phyloP scores from a whole-genome alignment of 2,113 vertebrate species.

The Albula goreensis region DNA sequence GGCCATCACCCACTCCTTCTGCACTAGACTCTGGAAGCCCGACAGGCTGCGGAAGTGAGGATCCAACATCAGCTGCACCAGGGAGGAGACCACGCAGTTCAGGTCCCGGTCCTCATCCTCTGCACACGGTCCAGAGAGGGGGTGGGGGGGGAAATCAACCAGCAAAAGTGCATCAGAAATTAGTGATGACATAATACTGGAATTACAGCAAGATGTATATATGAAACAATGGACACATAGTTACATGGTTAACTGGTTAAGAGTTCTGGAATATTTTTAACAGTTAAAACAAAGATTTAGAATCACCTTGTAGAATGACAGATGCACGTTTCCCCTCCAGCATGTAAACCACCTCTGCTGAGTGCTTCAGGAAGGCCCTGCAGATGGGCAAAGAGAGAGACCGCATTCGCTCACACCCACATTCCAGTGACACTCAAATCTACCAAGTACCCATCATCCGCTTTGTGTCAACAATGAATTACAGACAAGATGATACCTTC shows the following conservation, averaged over 20 bases:
- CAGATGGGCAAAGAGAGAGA: constrained; percentile 7
- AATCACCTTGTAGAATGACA: constrained; percentile 86
- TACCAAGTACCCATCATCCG: background rate
- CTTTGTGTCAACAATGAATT: background rate
- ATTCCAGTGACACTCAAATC: background rate
- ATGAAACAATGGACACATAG: background rate
- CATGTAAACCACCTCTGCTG: constrained; percentile 85
- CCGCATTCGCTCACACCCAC: background rate
- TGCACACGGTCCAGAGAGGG: constrained; percentile 51
- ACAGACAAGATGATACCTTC: background rate
- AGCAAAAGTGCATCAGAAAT: too few species aligned
- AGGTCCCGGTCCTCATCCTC: constrained; percentile 95
- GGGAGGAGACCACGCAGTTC: constrained; percentile 85
- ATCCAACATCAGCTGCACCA: constrained; percentile 94
- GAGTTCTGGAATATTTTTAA: background rate
- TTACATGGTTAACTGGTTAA: background rate
- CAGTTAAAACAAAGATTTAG: background rate
- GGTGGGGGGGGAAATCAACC: background rate
- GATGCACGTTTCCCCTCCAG: constrained; percentile 84
- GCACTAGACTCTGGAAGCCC: constrained; percentile 94
- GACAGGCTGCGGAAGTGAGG: constrained; percentile 86
- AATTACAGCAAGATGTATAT: too few species aligned
- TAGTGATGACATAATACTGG: too few species aligned
- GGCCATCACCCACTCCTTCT: constrained; percentile 99
- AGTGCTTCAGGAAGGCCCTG: constrained; percentile 84